Evolutionary conservation across 1,140 invertebrate species (phyloP), one percentile per base, ranked within the genome.

Genomic region (Zaprionus inermis): DNA sequence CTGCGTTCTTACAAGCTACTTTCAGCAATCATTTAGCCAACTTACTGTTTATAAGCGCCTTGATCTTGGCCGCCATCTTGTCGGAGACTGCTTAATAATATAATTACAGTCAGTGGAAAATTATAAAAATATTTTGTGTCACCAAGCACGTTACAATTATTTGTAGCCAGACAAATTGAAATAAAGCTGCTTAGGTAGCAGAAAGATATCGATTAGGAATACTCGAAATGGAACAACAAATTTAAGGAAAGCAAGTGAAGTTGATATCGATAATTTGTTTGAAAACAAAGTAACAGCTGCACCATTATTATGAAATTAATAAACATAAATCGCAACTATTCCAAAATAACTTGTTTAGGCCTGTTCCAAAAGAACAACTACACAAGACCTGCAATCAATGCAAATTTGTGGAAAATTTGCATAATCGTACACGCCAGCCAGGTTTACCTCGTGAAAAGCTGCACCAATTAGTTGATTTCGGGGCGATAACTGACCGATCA

Each of bases 401-500:
- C 36, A 82, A 82, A 75, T 78, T 34, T 60, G 57, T 56, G 16
- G 7, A 16, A 79, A 82, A 79, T 86, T 88, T 82, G 72, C 79
- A 88, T 83, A 83, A 86, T 77, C 74, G 55, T 32, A 22, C 55
- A 65, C 28, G 41, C 34, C 56, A 32, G 56, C 52, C 7, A 16
- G 16, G 54, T 30, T 65, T 65, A 64, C 34, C 10, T 54, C 55
- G 38, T 64, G 59, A n/a, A 64, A 70, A 63, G 24, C 57, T 73
- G 54, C 34, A 34, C 76, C 84, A 88, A 88, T 86, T 86, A 88
- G 61, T 24, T 57, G 83, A 86, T 86, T 73, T 79, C 66, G 68
- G 52, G 41, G 83, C 83, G 82, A 85, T 85, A 85, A 82, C 82
- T 85, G 82, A 76, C 83, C 82, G 72, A 88, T 85, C 72, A 85